Evolutionary conservation across 2,888 invertebrate species (phyloP).

Genomic region (Dyspetes luteomarginatus): DNA sequence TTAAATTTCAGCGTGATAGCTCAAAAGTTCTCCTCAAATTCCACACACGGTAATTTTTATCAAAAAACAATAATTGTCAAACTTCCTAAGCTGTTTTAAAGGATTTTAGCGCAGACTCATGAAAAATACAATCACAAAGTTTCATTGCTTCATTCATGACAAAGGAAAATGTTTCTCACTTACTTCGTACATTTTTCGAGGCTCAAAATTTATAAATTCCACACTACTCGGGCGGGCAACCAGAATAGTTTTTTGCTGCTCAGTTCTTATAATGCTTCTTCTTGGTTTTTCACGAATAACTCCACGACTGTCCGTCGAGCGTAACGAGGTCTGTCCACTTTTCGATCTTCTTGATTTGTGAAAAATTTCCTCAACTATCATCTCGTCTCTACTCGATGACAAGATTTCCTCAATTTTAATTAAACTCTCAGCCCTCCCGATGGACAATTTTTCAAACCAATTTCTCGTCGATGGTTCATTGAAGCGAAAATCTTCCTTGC

Average conservation of each 20-base stretch:
- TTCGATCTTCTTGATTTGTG: constrained; percentile 53
- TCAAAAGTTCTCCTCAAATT: too few species aligned
- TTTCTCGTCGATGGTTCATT: constrained; percentile 66
- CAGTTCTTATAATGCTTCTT: constrained; percentile 66
- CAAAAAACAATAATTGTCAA: too few species aligned
- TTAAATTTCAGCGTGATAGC: too few species aligned
- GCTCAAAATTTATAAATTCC: constrained; percentile 80
- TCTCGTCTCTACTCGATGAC: constrained; percentile 10
- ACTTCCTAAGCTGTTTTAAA: too few species aligned
- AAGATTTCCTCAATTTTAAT: constrained; percentile 34
- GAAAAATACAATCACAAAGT: too few species aligned
- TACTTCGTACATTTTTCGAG: constrained; percentile 79
- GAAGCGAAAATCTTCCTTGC: constrained; percentile 62
- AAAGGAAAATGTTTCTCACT: too few species aligned
- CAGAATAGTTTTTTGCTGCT: constrained; percentile 68
- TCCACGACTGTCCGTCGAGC: constrained; percentile 7
- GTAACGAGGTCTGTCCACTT: constrained; percentile 45
- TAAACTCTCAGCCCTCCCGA: constrained; percentile 48
- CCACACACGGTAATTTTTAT: too few species aligned
- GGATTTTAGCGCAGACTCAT: too few species aligned
- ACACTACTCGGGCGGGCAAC: constrained; percentile 75
- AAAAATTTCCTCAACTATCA: constrained; percentile 64
- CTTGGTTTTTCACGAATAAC: constrained; percentile 19
- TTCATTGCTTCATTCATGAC: too few species aligned
- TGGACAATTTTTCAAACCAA: neutral